These are phyloP conservation scores for Chionodraco myersi DNA, from an alignment of 2,113 vertebrate species.

Conservation along the genomic window DNA sequence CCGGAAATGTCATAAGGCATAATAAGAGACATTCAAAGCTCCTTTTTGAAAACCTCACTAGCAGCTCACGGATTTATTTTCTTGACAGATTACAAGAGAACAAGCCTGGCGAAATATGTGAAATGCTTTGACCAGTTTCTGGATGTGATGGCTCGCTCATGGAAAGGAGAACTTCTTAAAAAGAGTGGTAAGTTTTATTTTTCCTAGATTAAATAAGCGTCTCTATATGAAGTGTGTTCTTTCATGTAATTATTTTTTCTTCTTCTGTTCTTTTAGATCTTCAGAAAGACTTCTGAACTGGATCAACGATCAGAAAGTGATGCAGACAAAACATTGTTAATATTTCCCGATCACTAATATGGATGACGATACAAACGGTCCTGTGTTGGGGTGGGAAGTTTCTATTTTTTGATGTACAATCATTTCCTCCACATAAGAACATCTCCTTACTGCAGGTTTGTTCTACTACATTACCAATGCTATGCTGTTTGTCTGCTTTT, in stretches of 20 bases:
- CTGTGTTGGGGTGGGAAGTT: background rate
- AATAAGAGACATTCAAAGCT: too few species aligned
- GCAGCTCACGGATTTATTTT: slow-evolving; percentile 1
- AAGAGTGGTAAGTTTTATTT: slow-evolving; percentile 86
- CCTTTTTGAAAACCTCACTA: too few species aligned
- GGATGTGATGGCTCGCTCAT: slow-evolving; percentile 86
- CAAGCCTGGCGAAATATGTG: slow-evolving; percentile 90
- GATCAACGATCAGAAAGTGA: slow-evolving; percentile 17
- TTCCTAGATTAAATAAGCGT: background rate
- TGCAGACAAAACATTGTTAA: background rate
- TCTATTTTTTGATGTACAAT: too few species aligned
- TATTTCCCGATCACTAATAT: background rate
- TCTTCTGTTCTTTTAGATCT: slow-evolving; percentile 81
- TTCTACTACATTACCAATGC: background rate
- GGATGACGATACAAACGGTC: background rate
- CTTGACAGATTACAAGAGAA: slow-evolving; percentile 91
- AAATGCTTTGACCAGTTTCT: slow-evolving; percentile 91
- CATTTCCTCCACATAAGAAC: background rate
- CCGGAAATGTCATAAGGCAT: too few species aligned
- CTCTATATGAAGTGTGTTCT: background rate
- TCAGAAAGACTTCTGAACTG: slow-evolving; percentile 89
- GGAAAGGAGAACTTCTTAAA: slow-evolving; percentile 87
- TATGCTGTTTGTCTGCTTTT: slow-evolving; percentile 18
- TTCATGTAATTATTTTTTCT: background rate
- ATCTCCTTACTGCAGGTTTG: background rate